Evolutionary conservation across 2,888 invertebrate genomes (phyloP).

Genomic region (Hypomecis punctinalis): DNA sequence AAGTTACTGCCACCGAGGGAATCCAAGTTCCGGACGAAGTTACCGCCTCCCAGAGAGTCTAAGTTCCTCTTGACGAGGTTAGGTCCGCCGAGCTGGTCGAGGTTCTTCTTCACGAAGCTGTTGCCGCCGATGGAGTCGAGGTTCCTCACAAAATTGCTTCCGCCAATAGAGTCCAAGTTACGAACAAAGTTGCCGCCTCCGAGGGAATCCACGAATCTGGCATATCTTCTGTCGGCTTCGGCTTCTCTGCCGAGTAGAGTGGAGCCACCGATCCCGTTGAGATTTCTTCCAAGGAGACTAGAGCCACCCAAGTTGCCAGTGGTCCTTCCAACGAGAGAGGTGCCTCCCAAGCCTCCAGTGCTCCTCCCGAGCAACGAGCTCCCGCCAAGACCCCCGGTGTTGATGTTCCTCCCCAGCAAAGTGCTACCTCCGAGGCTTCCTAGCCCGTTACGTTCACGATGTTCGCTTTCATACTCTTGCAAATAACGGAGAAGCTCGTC

Average conservation of each 20-base stretch:
- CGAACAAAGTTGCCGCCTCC: slow-evolving; percentile 74
- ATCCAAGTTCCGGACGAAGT: slow-evolving; percentile 73
- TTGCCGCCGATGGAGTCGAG: slow-evolving; percentile 73
- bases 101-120: slow-evolving; percentile 74
- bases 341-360: slow-evolving; percentile 50
- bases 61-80: slow-evolving; percentile 75
- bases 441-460: slow-evolving; percentile 52
- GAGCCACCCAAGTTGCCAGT: slow-evolving; percentile 52
- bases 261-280: slow-evolving; percentile 57
- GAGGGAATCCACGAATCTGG: slow-evolving; percentile 61
- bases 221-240: slow-evolving; percentile 52
- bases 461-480: slow-evolving; percentile 58
- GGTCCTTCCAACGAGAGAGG: slow-evolving; percentile 46
- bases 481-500: slow-evolving; percentile 69
- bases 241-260: slow-evolving; percentile 55
- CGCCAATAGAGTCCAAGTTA: slow-evolving; percentile 73
- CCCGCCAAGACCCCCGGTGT: slow-evolving; percentile 50
- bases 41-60: slow-evolving; percentile 74
- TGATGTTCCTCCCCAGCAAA: slow-evolving; percentile 51
- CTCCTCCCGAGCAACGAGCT: slow-evolving; percentile 51
- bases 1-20: slow-evolving; percentile 82
- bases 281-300: slow-evolving; percentile 53
- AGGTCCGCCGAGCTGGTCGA: slow-evolving; percentile 75
- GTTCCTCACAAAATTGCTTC: slow-evolving; percentile 75
- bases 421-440: slow-evolving; percentile 49